Evolutionary conservation across 2,888 invertebrate species (phyloP).

Genomic region (Stictocephala bisonia): DNA sequence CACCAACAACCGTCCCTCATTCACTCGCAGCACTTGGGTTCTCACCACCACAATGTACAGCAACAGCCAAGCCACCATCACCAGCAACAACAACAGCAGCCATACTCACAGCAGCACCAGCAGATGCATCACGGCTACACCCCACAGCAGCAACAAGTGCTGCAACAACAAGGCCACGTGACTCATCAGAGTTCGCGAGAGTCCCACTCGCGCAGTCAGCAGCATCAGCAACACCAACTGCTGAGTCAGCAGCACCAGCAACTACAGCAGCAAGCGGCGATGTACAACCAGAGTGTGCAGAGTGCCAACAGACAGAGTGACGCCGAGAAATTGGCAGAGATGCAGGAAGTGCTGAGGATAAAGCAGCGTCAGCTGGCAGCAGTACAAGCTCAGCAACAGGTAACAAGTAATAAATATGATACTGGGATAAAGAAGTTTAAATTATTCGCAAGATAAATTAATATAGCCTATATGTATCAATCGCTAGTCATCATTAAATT

Average conservation of each 20-base stretch:
- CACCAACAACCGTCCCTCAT: slow-evolving; percentile 43
- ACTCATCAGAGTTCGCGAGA: slow-evolving; percentile 15
- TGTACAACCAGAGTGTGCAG: neutral
- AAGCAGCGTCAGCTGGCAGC: slow-evolving; percentile 25
- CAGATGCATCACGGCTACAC: slow-evolving; percentile 3
- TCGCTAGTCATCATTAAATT: no score
- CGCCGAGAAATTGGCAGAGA: slow-evolving; percentile 25
- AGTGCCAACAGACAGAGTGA: slow-evolving; percentile 17
- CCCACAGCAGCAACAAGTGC: slow-evolving; percentile 43
- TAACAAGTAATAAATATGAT: neutral
- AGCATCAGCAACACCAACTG: slow-evolving; percentile 19
- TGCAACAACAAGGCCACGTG: slow-evolving; percentile 35
- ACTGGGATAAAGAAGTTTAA: neutral
- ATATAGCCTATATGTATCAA: no score
- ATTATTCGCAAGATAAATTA: neutral
- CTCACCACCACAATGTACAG: slow-evolving; percentile 44
- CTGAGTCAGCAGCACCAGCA: slow-evolving; percentile 29
- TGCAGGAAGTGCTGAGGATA: slow-evolving; percentile 20
- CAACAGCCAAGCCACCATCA: slow-evolving; percentile 43
- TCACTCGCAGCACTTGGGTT: slow-evolving; percentile 40
- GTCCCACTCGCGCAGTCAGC: slow-evolving; percentile 1
- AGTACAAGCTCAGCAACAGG: slow-evolving; percentile 38
- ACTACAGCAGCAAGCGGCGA: slow-evolving; percentile 25
- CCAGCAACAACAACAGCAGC: slow-evolving; percentile 34
- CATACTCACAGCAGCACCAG: slow-evolving; percentile 20